Evolutionary conservation across 2,113 vertebrate genomes (phyloP).

Genomic region (Cyrtonyx montezumae): DNA sequence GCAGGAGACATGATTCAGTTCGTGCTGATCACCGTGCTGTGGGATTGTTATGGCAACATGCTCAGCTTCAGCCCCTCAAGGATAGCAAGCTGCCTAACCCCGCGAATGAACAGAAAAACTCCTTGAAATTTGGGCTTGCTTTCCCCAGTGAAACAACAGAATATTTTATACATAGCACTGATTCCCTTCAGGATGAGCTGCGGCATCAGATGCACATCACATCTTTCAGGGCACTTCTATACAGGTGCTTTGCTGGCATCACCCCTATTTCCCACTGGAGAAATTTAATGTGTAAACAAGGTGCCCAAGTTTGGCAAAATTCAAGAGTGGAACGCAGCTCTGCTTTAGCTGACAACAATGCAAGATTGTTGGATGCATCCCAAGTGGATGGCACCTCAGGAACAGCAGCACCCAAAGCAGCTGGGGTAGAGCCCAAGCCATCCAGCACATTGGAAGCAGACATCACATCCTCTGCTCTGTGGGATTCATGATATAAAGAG

Average conservation of each 20-base stretch:
- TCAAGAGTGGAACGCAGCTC: neutral
- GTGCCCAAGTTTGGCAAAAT: neutral
- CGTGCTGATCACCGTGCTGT: neutral
- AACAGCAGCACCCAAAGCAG: neutral
- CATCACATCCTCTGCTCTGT: neutral
- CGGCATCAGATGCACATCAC: rapidly evolving
- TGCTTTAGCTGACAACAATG: rapidly evolving
- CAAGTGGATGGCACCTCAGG: neutral
- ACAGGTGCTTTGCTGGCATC: rapidly evolving
- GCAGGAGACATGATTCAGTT: neutral
- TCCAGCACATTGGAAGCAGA: rapidly evolving
- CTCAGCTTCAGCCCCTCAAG: neutral
- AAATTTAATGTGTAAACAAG: neutral
- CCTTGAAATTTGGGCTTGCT: neutral
- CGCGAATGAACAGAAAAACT: neutral
- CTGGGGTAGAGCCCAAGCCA: rapidly evolving
- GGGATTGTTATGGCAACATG: neutral
- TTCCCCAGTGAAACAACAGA: neutral
- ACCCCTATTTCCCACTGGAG: neutral
- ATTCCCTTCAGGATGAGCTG: neutral
- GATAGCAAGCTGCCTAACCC: neutral
- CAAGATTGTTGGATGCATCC: neutral
- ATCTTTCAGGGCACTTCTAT: neutral
- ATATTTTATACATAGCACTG: too few species aligned
- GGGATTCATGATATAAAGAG: neutral